These are phyloP conservation scores for Chauna torquata DNA, from an alignment of 2,113 vertebrate species.

Conservation along the genomic window DNA sequence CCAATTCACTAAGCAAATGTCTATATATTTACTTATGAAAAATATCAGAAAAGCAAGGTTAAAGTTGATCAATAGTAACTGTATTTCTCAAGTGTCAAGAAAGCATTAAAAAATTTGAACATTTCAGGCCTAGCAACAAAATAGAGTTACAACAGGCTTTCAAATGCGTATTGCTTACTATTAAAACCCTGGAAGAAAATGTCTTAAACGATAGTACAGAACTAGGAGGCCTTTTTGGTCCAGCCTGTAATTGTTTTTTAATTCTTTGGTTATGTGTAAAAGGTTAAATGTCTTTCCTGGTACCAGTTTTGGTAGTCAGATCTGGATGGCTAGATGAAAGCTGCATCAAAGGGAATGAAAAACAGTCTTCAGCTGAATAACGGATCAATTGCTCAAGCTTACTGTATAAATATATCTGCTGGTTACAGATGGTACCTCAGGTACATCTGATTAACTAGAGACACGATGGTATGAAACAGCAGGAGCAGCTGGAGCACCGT, in stretches of 20 bases:
- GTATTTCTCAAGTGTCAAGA: background rate
- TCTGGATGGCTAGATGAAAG: background rate
- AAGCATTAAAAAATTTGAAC: background rate
- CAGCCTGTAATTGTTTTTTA: background rate
- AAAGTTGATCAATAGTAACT: background rate
- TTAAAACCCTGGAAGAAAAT: background rate
- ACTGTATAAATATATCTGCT: background rate
- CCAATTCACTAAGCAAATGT: background rate
- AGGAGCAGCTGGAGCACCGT: background rate
- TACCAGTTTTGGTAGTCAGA: background rate
- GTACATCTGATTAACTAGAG: background rate
- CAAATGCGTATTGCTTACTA: background rate
- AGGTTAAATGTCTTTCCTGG: background rate
- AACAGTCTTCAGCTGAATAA: background rate
- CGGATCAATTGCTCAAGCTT: background rate
- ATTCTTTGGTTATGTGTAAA: background rate
- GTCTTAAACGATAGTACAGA: background rate
- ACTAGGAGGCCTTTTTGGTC: background rate
- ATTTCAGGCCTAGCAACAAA: background rate
- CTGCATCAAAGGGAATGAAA: background rate
- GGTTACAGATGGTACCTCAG: background rate
- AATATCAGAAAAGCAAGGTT: background rate
- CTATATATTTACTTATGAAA: background rate
- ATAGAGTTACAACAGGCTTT: background rate
- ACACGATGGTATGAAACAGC: rapidly evolving